phyloP scores from a whole-genome alignment of 2,113 vertebrate genomes.

The Sceloporus undulatus region DNA sequence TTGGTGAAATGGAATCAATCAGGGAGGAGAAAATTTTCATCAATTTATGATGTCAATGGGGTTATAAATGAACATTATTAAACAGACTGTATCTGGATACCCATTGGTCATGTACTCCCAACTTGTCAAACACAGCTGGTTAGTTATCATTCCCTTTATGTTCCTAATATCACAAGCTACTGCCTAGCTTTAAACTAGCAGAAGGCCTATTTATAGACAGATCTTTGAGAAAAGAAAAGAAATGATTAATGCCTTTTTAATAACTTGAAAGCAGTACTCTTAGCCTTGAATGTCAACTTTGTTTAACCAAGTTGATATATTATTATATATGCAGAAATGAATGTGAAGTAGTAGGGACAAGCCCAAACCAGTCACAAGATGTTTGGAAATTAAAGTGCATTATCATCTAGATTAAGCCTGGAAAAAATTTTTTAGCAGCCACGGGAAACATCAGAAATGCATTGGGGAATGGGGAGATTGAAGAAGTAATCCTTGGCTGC shows the following conservation, averaged over 20 bases:
- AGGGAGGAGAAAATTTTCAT: neutral
- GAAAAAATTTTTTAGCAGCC: conserved; percentile 30
- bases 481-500: conserved; percentile 16
- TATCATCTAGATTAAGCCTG: conserved; percentile 62
- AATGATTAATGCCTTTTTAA: conserved; percentile 59
- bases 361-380: conserved; percentile 31
- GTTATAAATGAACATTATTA: conserved; percentile 7
- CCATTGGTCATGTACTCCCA: conserved; percentile 21
- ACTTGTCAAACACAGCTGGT: neutral
- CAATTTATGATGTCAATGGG: conserved; percentile 30
- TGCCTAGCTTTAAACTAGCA: conserved; percentile 14
- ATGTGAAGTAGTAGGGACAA: conserved; percentile 63
- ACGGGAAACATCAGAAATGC: conserved; percentile 43
- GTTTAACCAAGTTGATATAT: conserved; percentile 62
- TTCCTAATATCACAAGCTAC: neutral
- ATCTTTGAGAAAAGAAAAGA: conserved; percentile 19
- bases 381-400: conserved; percentile 59
- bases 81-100: conserved; percentile 14
- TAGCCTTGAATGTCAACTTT: conserved; percentile 56
- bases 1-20: neutral
- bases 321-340: conserved; percentile 54
- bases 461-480: conserved; percentile 18
- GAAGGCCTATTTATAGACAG: conserved; percentile 19
- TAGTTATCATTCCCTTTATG: neutral
- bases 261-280: conserved; percentile 58